These are phyloP conservation scores for Xanthorhoe spadicearia DNA, from an alignment of 2,888 invertebrate species.

Conservation along the genomic window DNA sequence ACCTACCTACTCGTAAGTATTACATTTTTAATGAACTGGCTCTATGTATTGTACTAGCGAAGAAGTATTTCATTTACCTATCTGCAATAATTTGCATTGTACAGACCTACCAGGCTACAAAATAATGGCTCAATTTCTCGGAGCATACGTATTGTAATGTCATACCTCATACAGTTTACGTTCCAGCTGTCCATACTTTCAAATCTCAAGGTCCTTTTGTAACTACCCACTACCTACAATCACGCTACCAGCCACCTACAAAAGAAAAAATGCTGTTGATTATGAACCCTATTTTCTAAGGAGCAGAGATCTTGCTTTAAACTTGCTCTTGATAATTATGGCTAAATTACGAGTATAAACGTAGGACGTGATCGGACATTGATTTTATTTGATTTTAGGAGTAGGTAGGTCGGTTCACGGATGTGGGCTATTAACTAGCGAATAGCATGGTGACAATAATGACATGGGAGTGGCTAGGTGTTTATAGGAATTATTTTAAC, in stretches of 20 bases:
- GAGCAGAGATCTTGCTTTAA: slow-evolving; percentile 33
- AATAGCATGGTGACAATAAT: slow-evolving; percentile 3
- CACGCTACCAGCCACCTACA: slow-evolving; percentile 36
- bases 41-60: too few relatives aligned
- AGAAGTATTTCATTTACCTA: too few relatives aligned
- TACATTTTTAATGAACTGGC: too few relatives aligned
- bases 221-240: slow-evolving; percentile 52
- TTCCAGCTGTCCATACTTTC: slow-evolving; percentile 75
- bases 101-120: slow-evolving; percentile 21
- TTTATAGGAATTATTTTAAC: too few relatives aligned
- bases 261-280: slow-evolving; percentile 24
- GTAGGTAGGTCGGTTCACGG: slow-evolving; percentile 38
- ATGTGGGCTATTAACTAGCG: slow-evolving; percentile 22
- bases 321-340: slow-evolving; percentile 61
- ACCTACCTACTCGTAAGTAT: too few relatives aligned
- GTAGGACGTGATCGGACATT: slow-evolving; percentile 48
- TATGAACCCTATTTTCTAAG: slow-evolving; percentile 42
- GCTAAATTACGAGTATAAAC: slow-evolving; percentile 42
- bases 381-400: slow-evolving; percentile 56
- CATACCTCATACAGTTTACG: slow-evolving; percentile 49
- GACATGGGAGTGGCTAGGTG: background rate
- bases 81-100: too few relatives aligned
- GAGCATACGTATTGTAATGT: slow-evolving; percentile 44
- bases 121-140: slow-evolving; percentile 54
- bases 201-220: slow-evolving; percentile 67